phyloP scores from a whole-genome alignment of 2,888 invertebrate genomes.

The Homarus gammarus region DNA sequence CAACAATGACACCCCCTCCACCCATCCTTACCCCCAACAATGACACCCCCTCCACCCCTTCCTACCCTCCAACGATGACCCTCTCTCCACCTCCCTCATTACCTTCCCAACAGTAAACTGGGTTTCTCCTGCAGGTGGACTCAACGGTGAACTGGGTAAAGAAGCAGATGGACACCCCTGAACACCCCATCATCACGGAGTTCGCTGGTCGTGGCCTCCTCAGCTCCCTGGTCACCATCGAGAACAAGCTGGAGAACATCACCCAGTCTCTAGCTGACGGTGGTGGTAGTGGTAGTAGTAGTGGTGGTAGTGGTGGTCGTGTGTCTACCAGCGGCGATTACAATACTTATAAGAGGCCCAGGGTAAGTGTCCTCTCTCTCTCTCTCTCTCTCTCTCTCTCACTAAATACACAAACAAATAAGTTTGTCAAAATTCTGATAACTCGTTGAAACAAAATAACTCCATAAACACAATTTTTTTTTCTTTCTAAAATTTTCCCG shows the following conservation, averaged over 20 bases:
- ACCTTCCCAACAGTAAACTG: not conserved
- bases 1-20: not conserved
- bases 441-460: too few species aligned
- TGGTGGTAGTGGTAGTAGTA: not conserved
- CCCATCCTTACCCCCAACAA: not conserved
- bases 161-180: slow-evolving; percentile 49
- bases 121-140: slow-evolving; percentile 36
- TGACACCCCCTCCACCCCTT: not conserved
- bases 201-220: slow-evolving; percentile 71
- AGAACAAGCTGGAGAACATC: slow-evolving; percentile 57
- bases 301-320: slow-evolving; percentile 1
- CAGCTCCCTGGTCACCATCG: slow-evolving; percentile 57
- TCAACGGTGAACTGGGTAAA: slow-evolving; percentile 71
- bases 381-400: too few species aligned
- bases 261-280: not conserved
- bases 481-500: too few species aligned
- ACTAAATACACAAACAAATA: too few species aligned
- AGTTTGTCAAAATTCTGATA: too few species aligned
- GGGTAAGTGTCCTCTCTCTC: too few species aligned
- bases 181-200: slow-evolving; percentile 50
- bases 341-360: slow-evolving; percentile 21
- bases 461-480: too few species aligned
- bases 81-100: not conserved
- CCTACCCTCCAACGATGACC: not conserved
- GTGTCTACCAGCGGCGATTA: not conserved